A percentile compares a stretch with the other conserved stretches of the same genome.
These are phyloP conservation scores for Hyles euphorbiae DNA, from an alignment of 1,140 invertebrate genomes.

Conservation along the genomic window DNA sequence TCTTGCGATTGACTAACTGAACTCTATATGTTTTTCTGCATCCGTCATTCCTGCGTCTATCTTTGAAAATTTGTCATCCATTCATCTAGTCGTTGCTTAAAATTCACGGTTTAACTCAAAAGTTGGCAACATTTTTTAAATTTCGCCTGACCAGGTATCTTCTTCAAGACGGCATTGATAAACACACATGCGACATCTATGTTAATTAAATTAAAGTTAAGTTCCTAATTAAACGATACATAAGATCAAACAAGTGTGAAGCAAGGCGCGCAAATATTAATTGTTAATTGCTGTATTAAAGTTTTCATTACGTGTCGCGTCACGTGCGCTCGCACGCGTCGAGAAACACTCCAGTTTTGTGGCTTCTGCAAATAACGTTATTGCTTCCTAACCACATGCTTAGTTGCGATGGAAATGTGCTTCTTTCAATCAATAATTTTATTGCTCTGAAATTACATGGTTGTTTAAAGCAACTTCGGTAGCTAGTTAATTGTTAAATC, in stretches of 20 bases:
- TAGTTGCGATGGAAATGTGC: slow-evolving; percentile 24
- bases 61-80: slow-evolving; percentile 1
- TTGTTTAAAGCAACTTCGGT: too few species aligned
- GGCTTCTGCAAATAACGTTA: slow-evolving; percentile 51
- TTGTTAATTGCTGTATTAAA: slow-evolving; percentile 12
- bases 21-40: neutral
- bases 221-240: too few species aligned
- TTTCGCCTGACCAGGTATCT: too few species aligned
- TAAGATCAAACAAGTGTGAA: neutral
- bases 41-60: too few species aligned
- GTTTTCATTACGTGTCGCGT: slow-evolving; percentile 3
- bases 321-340: slow-evolving; percentile 19
- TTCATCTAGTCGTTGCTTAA: neutral
- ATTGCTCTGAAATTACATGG: neutral
- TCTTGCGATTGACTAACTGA: neutral
- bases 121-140: too few species aligned
- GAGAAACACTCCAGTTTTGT: slow-evolving; percentile 30
- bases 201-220: too few species aligned
- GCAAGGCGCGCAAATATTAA: slow-evolving; percentile 12
- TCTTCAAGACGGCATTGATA: too few species aligned
- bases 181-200: too few species aligned
- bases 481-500: too few species aligned
- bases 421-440: slow-evolving; percentile 23
- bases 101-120: too few species aligned
- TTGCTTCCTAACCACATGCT: slow-evolving; percentile 29